phyloP scores from a whole-genome alignment of 2,113 vertebrate genomes.

The Hiodon alosoides region DNA sequence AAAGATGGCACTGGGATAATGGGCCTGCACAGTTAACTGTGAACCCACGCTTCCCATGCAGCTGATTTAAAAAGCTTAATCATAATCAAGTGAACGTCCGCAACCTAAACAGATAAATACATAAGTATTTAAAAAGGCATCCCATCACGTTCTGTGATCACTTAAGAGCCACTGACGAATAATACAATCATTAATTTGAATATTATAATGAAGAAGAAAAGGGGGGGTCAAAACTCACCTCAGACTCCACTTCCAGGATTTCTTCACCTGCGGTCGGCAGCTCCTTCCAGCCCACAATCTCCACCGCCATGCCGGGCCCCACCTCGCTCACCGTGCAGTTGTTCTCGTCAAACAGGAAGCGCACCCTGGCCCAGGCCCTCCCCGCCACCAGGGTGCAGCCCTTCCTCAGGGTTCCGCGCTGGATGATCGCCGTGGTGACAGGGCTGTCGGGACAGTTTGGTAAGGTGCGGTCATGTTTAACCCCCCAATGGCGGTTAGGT shows the following conservation, averaged over 20 bases:
- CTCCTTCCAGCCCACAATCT: slow-evolving; percentile 90
- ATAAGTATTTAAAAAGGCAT: too few species aligned
- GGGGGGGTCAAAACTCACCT: slow-evolving; percentile 71
- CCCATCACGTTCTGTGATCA: too few species aligned
- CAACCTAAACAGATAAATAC: too few species aligned
- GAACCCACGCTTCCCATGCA: too few species aligned
- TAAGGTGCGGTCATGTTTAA: neutral
- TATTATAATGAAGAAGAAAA: too few species aligned
- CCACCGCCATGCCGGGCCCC: slow-evolving; percentile 71
- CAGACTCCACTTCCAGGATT: slow-evolving; percentile 89
- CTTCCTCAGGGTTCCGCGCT: slow-evolving; percentile 78
- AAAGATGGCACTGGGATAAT: too few species aligned
- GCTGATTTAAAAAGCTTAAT: too few species aligned
- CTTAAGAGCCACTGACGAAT: too few species aligned
- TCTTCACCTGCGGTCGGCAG: slow-evolving; percentile 83
- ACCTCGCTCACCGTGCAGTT: slow-evolving; percentile 60
- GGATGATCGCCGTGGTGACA: slow-evolving; percentile 81
- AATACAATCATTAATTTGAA: too few species aligned
- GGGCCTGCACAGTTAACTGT: too few species aligned
- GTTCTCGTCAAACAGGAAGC: slow-evolving; percentile 84
- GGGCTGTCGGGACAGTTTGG: slow-evolving; percentile 40
- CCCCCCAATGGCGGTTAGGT: neutral
- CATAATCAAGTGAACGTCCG: too few species aligned
- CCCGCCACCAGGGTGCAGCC: slow-evolving; percentile 84
- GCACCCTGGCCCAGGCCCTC: slow-evolving; percentile 86